Evolutionary conservation across 35 echinoderm and acorn worm genomes (phyloP), one percentile per base, ranked within the genome.

Genomic region (Antedon bifida): DNA sequence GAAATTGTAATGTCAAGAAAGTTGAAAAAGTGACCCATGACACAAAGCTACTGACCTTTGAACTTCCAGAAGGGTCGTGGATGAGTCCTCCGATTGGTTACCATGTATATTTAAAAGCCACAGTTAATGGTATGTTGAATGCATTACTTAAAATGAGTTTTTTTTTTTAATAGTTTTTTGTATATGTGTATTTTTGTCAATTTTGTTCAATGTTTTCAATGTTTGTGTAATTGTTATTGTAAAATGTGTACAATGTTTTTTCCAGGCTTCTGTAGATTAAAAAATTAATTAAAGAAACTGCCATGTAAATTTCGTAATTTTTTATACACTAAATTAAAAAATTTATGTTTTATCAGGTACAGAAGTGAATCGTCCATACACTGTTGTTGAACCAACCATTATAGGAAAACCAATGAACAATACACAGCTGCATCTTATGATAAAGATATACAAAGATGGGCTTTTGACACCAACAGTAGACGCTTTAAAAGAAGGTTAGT

Each of bases 371-470:
- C 82, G 93, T 34, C 93, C 89, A 5, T 96, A 89, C 73, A 96
- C 93, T 35, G 88, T 88, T 32, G 82, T 92, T 11, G 9, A 34
- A 23, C 87, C 90, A 55, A 82, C 88, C 5, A 75, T 96, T 8
- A 21, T 29, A 33, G 86, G 86, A 9, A 0, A 35, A 12, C 82
- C 74, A 16, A 46, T 80, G 30, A 74, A 38, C 0, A 23, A 31
- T 16, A 31, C 34, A 2, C 30, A 38, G 32, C 12, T 96, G 26
- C 84, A 91, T 73, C 81, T 96, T 21, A 96, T 96, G 93, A 84
- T 96, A 31, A 96, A 96, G 46, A 84, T 92, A 36, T 96, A 96
- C 35, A 82, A 84, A 5, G 76, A 87, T 86, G 93, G 93, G 14
- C 36, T 42, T 4, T 34, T 96, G 28, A 96, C 93, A 5, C 87